Conservation (phyloP, 2,888 invertebrate genomes). For the Tortricodes alternella region DNA sequence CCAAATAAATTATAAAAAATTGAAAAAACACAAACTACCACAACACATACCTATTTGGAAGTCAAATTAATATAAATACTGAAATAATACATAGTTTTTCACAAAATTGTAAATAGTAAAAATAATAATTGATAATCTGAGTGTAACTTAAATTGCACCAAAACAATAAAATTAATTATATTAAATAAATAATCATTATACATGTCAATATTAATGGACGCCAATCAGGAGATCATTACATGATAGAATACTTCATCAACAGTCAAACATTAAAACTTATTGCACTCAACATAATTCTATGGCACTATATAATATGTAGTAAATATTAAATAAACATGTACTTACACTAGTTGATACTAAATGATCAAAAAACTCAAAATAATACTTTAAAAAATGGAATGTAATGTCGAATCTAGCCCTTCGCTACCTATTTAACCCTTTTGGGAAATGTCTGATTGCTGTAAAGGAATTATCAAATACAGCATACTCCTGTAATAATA, state of each 20-base stretch:
- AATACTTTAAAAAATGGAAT: slow-evolving; percentile 30
- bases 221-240: slow-evolving; percentile 26
- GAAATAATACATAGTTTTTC: slow-evolving; percentile 12
- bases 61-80: slow-evolving; percentile 7
- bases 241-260: slow-evolving; percentile 8
- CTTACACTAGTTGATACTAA: slow-evolving; percentile 17
- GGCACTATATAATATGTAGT: slow-evolving; percentile 29
- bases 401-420: neutral
- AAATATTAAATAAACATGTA: slow-evolving; percentile 22
- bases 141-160: slow-evolving; percentile 15
- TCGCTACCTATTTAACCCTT: neutral
- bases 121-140: no score
- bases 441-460: slow-evolving; percentile 19
- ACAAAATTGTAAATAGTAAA: no score
- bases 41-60: neutral
- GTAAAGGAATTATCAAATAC: slow-evolving; percentile 38
- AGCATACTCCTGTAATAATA: slow-evolving; percentile 41
- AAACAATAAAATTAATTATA: slow-evolving; percentile 16
- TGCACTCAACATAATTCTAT: slow-evolving; percentile 19
- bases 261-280: slow-evolving; percentile 24
- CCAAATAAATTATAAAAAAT: slow-evolving; percentile 23
- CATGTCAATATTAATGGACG: slow-evolving; percentile 23
- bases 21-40: neutral
- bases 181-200: slow-evolving; percentile 10
- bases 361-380: slow-evolving; percentile 11